phyloP scores from a whole-genome alignment of 2,888 invertebrate species.

The Hololepta plana region DNA sequence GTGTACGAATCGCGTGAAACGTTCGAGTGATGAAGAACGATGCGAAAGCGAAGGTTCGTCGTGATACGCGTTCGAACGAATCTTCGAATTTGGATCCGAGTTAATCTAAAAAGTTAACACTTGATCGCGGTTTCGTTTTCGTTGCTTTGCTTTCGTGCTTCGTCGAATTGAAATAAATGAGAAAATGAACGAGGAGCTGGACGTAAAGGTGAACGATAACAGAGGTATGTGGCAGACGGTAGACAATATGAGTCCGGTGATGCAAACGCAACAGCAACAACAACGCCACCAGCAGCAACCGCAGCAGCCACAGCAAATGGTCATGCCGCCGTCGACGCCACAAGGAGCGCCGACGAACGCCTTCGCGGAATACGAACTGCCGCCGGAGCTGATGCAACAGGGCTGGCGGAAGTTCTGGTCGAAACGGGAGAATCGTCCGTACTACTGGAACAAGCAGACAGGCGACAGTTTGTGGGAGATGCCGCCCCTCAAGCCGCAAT shows the following conservation, averaged over 20 bases:
- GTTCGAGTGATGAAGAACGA: neutral
- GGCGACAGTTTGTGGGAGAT: constrained; percentile 97
- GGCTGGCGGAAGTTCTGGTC: constrained; percentile 98
- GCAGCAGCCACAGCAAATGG: constrained; percentile 13
- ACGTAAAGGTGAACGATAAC: constrained; percentile 20
- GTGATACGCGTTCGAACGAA: neutral
- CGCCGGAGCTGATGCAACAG: constrained; percentile 55
- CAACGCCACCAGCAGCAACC: constrained; percentile 12
- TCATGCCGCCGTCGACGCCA: constrained; percentile 40
- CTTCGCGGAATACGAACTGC: constrained; percentile 30
- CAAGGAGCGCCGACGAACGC: constrained; percentile 35
- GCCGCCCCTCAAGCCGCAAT: constrained; percentile 61
- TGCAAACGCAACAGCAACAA: constrained; percentile 1
- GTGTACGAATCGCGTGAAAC: constrained; percentile 9
- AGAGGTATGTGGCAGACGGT: constrained; percentile 22
- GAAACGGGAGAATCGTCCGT: constrained; percentile 82
- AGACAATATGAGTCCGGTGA: constrained; percentile 16
- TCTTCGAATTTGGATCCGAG: constrained; percentile 4
- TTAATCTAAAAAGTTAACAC: constrained; percentile 3
- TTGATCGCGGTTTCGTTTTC: neutral
- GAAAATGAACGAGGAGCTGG: constrained; percentile 27
- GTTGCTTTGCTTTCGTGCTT: neutral
- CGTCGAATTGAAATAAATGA: constrained; percentile 5
- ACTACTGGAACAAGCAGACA: constrained; percentile 91
- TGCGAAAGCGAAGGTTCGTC: neutral